Conservation (phyloP, 2,888 invertebrate species). For the Rhabditophanes sp. region DNA sequence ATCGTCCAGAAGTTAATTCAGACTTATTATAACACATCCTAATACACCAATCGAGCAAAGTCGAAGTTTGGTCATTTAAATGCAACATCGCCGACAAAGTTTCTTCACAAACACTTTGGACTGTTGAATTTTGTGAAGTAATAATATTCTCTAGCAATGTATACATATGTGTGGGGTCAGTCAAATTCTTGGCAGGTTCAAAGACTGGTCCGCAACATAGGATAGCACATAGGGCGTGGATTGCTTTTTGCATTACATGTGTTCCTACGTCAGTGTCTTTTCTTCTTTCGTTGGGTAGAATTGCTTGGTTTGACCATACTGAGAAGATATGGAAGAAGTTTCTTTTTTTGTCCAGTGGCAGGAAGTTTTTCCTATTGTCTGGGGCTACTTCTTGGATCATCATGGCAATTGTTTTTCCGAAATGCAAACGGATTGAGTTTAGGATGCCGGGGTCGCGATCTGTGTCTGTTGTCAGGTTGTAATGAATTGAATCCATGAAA, state of each 20-base stretch:
- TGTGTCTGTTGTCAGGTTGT: slow-evolving; percentile 69
- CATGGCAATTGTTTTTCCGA: slow-evolving; percentile 79
- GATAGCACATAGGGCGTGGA: slow-evolving; percentile 80
- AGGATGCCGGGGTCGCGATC: slow-evolving; percentile 73
- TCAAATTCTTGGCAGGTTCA: slow-evolving; percentile 49
- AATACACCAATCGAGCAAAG: slow-evolving; percentile 87
- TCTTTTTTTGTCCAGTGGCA: slow-evolving; percentile 70
- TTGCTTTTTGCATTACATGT: slow-evolving; percentile 50
- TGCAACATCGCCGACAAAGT: slow-evolving; percentile 80
- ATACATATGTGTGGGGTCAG: slow-evolving; percentile 65
- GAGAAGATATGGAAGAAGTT: slow-evolving; percentile 78
- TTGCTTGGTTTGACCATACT: slow-evolving; percentile 68
- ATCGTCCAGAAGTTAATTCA: slow-evolving; percentile 72
- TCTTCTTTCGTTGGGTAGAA: slow-evolving; percentile 35
- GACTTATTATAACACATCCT: slow-evolving; percentile 87
- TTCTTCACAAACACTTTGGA: slow-evolving; percentile 74
- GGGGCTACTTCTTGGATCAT: slow-evolving; percentile 89
- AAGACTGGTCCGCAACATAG: slow-evolving; percentile 90
- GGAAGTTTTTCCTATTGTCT: slow-evolving; percentile 65
- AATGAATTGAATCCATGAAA: slow-evolving; percentile 79
- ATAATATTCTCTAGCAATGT: slow-evolving; percentile 81
- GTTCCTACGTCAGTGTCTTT: slow-evolving; percentile 25
- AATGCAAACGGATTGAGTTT: slow-evolving; percentile 74
- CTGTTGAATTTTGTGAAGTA: slow-evolving; percentile 58
- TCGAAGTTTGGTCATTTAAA: slow-evolving; percentile 78